phyloP scores from a whole-genome alignment of 2,113 vertebrate species.

The Talpa occidentalis region DNA sequence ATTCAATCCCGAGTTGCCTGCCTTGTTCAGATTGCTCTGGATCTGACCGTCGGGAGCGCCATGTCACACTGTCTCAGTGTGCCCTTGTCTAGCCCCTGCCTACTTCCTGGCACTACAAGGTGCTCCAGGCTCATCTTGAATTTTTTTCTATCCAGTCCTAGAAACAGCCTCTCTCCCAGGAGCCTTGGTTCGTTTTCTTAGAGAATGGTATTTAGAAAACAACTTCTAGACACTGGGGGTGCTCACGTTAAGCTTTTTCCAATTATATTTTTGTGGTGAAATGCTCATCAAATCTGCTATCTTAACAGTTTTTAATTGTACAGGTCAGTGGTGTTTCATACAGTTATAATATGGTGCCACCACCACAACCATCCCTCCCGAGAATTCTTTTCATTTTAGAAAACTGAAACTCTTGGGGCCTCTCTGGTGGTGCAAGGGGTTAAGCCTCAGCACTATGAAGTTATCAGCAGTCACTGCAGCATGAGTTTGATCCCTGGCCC shows the following conservation, averaged over 20 bases:
- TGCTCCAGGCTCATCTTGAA: not conserved
- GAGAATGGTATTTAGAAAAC: not conserved
- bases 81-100: not conserved
- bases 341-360: not conserved
- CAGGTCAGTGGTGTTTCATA: not conserved
- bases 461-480: no score
- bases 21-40: no score
- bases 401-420: not conserved
- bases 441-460: no score
- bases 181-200: not conserved
- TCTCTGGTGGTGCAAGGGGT: no score
- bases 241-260: not conserved
- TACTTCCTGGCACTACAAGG: not conserved
- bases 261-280: not conserved
- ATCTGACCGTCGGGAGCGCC: no score
- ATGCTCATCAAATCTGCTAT: not conserved
- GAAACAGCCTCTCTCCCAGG: not conserved
- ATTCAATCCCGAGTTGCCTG: not conserved
- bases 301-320: not conserved
- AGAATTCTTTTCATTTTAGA: not conserved
- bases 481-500: no score
- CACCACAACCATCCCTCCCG: not conserved
- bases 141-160: not conserved
- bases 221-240: not conserved
- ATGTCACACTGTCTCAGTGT: not conserved